Conservation (phyloP, 2,113 vertebrate species). For the Amblyornis subalaris region DNA sequence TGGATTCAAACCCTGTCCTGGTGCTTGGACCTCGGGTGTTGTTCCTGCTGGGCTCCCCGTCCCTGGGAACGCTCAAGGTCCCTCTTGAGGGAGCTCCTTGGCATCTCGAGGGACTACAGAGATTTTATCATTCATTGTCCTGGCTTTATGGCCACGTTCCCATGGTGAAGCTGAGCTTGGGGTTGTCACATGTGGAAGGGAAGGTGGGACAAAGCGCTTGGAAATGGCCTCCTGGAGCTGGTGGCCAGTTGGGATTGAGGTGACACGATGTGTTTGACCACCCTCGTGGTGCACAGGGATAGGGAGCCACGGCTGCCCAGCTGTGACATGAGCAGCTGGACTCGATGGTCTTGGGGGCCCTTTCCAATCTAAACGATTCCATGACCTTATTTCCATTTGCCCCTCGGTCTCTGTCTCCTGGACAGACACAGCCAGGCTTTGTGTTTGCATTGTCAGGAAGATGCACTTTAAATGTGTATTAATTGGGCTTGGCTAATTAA, state of each 20-base stretch:
- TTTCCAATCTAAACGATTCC: not conserved
- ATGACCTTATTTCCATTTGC: not conserved
- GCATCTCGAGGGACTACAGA: accelerated
- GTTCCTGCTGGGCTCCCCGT: not conserved
- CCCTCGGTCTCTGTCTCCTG: not conserved
- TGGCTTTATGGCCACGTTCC: accelerated
- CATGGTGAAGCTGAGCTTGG: not conserved
- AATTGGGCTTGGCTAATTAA: not conserved
- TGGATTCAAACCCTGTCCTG: not conserved
- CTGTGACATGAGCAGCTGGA: not conserved
- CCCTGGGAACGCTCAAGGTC: not conserved
- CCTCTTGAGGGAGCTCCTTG: not conserved
- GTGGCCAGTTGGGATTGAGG: not conserved
- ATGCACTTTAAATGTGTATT: not conserved
- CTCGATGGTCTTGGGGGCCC: not conserved
- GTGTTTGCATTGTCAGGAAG: not conserved
- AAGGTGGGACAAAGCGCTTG: accelerated
- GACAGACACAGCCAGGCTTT: not conserved
- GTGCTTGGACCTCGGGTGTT: accelerated
- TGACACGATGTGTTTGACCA: accelerated
- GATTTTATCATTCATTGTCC: accelerated
- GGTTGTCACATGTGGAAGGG: accelerated
- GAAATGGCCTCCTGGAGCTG: not conserved
- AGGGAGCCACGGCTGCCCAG: not conserved
- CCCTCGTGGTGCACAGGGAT: accelerated